Base-by-base conservation (phyloP, 2,888 invertebrate species). In the Watsonalla binaria region DNA sequence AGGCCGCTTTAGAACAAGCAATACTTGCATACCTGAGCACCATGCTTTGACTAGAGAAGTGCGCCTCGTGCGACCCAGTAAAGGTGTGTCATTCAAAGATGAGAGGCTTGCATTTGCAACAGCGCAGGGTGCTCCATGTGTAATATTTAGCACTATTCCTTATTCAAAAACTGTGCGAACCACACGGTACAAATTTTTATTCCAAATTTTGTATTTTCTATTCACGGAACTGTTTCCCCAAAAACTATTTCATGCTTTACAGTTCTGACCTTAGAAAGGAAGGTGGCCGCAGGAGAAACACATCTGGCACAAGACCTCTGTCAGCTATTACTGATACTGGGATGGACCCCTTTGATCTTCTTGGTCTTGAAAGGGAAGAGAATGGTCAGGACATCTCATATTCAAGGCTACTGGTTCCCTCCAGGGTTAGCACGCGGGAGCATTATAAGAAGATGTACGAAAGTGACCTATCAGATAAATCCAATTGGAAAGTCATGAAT, bases 301-400 rank as follows among this genome's bases (percentile, higher is more conserved):
- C 95, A 48, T 96, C 97, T 5, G 95, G 95, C 5, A 95, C 95
- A 45, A 92, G 97, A 60, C 97, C 97, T 8, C 84, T 97, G 53
- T 97, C 97, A 52, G 92, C 95, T 33, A 95, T 95, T 54, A 96
- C 94, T 65, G 98, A 98, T 57, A 96, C 94, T 80, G 93, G 94
- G 35, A 86, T 95, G 59, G 97, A 97, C 92, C 96, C 97, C 39
- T 96, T 97, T 82, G 95, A 96, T 78, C 93, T 96, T 45, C 87
- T 98, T 56, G 97, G 97, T 42, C 92, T 97, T 57, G 96, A 97
- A 75, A 92, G 93, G 76, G 94, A 94, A 59, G 94, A 95, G 80
- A 96, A 96, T 82, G 97, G 97, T 53, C 97, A 97, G 95, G 97
- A 97, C 84, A 94, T 97, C 68, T 98, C 98, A 14, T 98, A 97